Evolutionary conservation across 2,113 vertebrate species (phyloP), one percentile per base, ranked within the genome.

Genomic region (Chaetorhynchus papuensis): DNA sequence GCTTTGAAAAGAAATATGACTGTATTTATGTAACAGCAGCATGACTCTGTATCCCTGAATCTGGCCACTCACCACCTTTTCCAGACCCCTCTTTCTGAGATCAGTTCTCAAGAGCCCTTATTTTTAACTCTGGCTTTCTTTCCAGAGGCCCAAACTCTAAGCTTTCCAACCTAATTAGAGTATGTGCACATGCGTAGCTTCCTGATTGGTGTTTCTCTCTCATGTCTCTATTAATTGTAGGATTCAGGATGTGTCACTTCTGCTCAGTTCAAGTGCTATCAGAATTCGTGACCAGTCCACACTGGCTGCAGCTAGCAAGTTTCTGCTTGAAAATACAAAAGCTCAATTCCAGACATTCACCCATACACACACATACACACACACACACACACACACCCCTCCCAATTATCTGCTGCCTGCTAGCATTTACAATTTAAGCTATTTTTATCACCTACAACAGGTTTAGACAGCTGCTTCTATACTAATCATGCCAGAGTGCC

Each of bases 321-420:
- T 86, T 88, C 27, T 77, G 6, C 42, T 50, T 42, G 16, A 83
- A 90, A 74, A 50, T 70, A 47, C 18, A 70, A 54, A 83, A 91
- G 8, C 42, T 82, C 10, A 6, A 1, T 64, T 87, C 63, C 63
- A 90, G 66, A 63, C 11, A 8, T 76, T 80, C 3, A 1, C 18
- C 17, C 1, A 0, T n/a, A 41, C 5, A 31, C 33, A 53, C 13
- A 22, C 11, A 17, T 2, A 24, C 10, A 33, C 15, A 39, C 8
- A 18, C 17, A 11, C 52, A 18, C 17, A 6, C 20, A 7, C 53
- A 13, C 53, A 8, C 56, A 15, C 22, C 12, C 26, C 8, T 16
- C 7, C 7, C 20, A 79, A 77, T 80, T 83, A 70, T 59, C 17
- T 57, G 10, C 39, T 83, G 42, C 49, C 49, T 92, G 13, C 53